Percentiles rank a stretch among this genome's conserved stretches.
Conservation (phyloP, 2,888 invertebrate species). For the Athalia rosae region DNA sequence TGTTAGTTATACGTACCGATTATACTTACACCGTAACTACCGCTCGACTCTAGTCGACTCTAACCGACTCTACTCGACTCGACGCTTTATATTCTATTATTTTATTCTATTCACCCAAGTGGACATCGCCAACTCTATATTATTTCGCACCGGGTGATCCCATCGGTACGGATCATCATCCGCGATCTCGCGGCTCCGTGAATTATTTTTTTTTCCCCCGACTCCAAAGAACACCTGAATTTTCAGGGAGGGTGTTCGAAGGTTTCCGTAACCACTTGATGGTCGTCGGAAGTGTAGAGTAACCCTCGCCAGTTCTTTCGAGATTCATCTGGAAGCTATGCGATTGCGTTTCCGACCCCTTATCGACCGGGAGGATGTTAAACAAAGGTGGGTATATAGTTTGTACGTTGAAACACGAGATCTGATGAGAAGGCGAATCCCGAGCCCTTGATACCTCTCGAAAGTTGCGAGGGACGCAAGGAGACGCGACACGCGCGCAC, state of each 20-base stretch:
- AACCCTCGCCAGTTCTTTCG: background rate
- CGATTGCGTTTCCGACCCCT: slow-evolving; percentile 63
- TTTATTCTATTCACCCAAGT: too few species aligned
- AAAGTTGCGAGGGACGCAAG: background rate
- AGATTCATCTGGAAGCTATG: slow-evolving; percentile 51
- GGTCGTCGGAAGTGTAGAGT: slow-evolving; percentile 34
- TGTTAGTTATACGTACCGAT: too few species aligned
- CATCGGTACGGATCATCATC: too few species aligned
- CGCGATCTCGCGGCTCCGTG: too few species aligned
- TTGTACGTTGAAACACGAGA: slow-evolving; percentile 38
- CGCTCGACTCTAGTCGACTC: too few species aligned
- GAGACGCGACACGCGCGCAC: background rate
- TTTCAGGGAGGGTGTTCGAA: slow-evolving; percentile 54
- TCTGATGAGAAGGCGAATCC: slow-evolving; percentile 20
- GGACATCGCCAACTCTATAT: too few species aligned
- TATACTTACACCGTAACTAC: too few species aligned
- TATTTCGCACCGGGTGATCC: too few species aligned
- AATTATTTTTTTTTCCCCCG: too few species aligned
- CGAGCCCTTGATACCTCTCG: slow-evolving; percentile 8
- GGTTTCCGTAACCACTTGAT: background rate
- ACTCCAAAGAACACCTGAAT: background rate
- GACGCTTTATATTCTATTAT: too few species aligned
- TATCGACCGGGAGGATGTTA: slow-evolving; percentile 54
- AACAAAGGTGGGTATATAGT: slow-evolving; percentile 48
- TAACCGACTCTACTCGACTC: too few species aligned